phyloP scores from a whole-genome alignment of 2,113 vertebrate genomes.

The Micromys minutus region DNA sequence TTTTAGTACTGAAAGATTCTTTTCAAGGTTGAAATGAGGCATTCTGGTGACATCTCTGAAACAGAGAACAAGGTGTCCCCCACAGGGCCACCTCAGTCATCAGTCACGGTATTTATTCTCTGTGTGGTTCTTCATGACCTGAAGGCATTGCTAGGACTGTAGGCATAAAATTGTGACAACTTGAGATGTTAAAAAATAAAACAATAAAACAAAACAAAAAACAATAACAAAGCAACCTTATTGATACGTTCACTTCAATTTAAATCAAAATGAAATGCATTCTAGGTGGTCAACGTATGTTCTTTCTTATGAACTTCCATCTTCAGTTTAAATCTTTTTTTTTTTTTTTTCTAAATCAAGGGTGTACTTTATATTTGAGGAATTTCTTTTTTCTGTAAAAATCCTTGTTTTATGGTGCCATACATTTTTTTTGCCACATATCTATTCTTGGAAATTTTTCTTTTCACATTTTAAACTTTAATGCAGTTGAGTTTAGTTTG shows the following conservation, averaged over 20 bases:
- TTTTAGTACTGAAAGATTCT: slow-evolving; percentile 3
- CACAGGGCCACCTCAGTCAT: background rate
- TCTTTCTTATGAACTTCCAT: background rate
- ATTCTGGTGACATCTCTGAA: background rate
- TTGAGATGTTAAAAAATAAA: background rate
- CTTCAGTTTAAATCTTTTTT: background rate
- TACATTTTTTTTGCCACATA: background rate
- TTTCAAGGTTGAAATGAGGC: background rate
- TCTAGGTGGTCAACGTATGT: background rate
- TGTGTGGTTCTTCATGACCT: background rate
- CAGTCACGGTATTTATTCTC: fast-evolving
- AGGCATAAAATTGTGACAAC: background rate
- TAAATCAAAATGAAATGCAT: background rate
- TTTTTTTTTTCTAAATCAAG: background rate
- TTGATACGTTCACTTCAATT: background rate
- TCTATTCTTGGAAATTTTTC: no score
- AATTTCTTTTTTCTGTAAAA: background rate
- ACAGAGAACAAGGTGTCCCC: background rate
- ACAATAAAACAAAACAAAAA: no score
- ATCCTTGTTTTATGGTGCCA: background rate
- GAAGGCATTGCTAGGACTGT: background rate
- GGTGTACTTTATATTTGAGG: background rate
- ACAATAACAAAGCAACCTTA: background rate
- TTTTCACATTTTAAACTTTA: slow-evolving; percentile 6
- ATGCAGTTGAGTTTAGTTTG: background rate